Evolutionary conservation across 2,888 invertebrate genomes (phyloP), one percentile per base, ranked within the genome.

Genomic region (Coleophora deauratella): DNA sequence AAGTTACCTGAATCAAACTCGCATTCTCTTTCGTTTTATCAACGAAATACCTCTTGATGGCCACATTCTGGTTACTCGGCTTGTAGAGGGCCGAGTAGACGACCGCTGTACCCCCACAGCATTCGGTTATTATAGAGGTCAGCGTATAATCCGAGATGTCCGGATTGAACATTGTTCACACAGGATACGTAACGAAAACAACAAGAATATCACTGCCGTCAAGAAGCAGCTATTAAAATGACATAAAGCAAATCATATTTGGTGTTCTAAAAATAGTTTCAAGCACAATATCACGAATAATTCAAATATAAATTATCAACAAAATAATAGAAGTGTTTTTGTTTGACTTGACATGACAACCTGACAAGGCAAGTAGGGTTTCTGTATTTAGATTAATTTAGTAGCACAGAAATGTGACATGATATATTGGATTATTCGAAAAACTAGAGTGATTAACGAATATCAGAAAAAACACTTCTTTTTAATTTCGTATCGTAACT

Each of bases 21-120:
- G 88, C 88, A 55, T 91, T 90, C 46, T 82, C 82, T 54, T 88
- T 89, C 12, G 88, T 88, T 61, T 89, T 89, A 58, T 94, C 94
- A 68, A 94, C 88, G 59, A 91, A 90, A 71, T 91, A 93, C 59
- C 91, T 90, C 63, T 94, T 94, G 28, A 94, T 77, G 3, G 93
- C 91, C 41, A 94, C 89, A 77, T 90, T 87, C 50, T 89, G 88
- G 43, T 89, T 88, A 39, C 87, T 89, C 8, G 90, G 88, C 47
- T 88, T 84, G 67, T 92, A 91, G 50, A 89, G 86, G 10, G 91
- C 92, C 37, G 93, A 87, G 62, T 91, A 91, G 14, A 94, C 91
- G 2, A 89, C 88, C 9, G 91, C 92, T 47, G 87, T 86, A 37
- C 90, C 90, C 55, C 91, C 90, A 66, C 90, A 91, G 60, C 93